phyloP scores from a whole-genome alignment of 2,888 invertebrate species.

The Plebejus melissa region DNA sequence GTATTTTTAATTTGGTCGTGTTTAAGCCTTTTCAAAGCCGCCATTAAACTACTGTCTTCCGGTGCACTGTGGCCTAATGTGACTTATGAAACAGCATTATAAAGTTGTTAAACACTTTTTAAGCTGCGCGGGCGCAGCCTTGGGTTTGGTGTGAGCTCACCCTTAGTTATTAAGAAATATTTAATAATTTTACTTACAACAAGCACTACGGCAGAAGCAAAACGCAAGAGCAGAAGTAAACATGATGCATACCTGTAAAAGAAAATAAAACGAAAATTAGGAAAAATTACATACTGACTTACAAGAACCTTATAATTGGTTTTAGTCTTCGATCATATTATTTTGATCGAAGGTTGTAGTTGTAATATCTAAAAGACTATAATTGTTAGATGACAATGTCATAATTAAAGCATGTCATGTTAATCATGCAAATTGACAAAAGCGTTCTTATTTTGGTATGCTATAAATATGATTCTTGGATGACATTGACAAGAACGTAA shows the following conservation, averaged over 20 bases:
- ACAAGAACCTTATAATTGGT: no score
- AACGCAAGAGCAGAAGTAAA: not conserved
- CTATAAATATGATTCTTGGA: not conserved
- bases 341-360: no score
- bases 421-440: no score
- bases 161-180: not conserved
- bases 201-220: not conserved
- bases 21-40: not conserved
- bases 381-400: no score
- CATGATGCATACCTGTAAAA: not conserved
- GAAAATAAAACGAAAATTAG: not conserved
- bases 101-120: not conserved
- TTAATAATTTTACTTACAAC: not conserved
- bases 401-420: no score
- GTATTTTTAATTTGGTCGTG: conserved; percentile 12
- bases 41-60: conserved; percentile 10
- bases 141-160: not conserved
- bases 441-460: no score
- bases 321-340: no score
- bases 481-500: not conserved
- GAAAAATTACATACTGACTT: no score
- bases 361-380: no score
- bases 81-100: conserved; percentile 1
- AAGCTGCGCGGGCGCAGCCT: not conserved
- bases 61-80: not conserved